Base-by-base conservation (phyloP, 2,888 invertebrate species). In the Drosophila prolongata region DNA sequence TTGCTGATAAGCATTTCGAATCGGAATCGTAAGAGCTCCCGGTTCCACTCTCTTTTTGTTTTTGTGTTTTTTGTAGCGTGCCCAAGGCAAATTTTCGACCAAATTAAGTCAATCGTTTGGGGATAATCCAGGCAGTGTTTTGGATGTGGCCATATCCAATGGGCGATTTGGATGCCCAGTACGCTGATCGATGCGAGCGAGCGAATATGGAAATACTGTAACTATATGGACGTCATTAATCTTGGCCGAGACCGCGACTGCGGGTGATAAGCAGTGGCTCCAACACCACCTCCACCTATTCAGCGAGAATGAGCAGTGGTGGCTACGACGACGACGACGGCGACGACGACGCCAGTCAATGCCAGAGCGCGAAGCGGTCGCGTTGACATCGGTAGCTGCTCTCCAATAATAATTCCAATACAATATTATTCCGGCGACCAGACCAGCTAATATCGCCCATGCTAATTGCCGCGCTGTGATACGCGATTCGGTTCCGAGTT, bases 341-440 rank as follows among this genome's bases (percentile, higher is more conserved):
- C 65, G 46, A 38, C 61, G 47, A 34, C 67, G 47, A 40, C 55
- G 71, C 57, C 86, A 82, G 87, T 86, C 81, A 82, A 87, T 83
- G 87, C 55, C 84, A 86, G 87, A 82, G 79, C 87, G 81, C 77
- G 78, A 83, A 76, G 76, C 79, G 70, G 80, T 77, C 77, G 77
- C 81, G 82, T 84, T 80, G 84, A 80, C 87, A 80, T 75, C 87
- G 82, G 81, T 30, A 74, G 77, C 77, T 75, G 79, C 82, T 79
- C 78, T 80, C 71, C 68, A 86, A 79, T 59, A 68, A 75, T 60
- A 53, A 53, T 57, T 46, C 66, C 53, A 67, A 60, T 47, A 47
- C 47, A 43, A 43, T 43, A 43, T 27, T 64, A 61, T 38, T 47
- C 47, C 30, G 47, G 30, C 60, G 55, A 24, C 5, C 49, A 34